Evolutionary conservation across 2,888 invertebrate genomes (phyloP).

Genomic region (Pheosia tremula): DNA sequence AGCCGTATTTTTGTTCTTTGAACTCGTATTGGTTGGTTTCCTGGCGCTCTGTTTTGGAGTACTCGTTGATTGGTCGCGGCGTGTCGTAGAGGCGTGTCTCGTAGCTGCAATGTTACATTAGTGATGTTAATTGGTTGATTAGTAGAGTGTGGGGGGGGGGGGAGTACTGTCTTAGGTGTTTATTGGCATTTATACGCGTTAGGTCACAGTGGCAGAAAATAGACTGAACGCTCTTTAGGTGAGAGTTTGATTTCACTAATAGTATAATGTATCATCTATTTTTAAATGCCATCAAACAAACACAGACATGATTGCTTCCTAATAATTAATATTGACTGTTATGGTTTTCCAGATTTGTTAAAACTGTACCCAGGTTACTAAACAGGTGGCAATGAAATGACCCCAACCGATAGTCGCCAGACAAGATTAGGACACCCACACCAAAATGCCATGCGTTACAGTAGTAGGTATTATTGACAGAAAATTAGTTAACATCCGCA

Average conservation of each 20-base stretch:
- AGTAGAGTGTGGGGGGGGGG: constrained; percentile 12
- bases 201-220: too few species aligned
- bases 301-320: too few species aligned
- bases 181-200: constrained; percentile 6
- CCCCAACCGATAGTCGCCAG: constrained; percentile 12
- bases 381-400: not conserved
- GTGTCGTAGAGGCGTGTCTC: constrained; percentile 84
- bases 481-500: constrained; percentile 1
- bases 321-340: not conserved
- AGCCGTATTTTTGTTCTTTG: constrained; percentile 65
- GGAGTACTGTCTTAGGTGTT: constrained; percentile 13
- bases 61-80: constrained; percentile 70
- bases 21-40: constrained; percentile 59
- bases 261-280: too few species aligned
- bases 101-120: constrained; percentile 66
- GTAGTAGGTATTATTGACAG: constrained; percentile 6
- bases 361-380: not conserved
- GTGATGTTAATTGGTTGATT: constrained; percentile 47
- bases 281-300: not conserved
- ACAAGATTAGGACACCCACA: constrained; percentile 45
- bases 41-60: constrained; percentile 63
- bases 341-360: not conserved
- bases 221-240: too few species aligned
- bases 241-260: too few species aligned
- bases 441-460: constrained; percentile 56